phyloP scores from a whole-genome alignment of 2,888 invertebrate genomes.

The Pinctada fucata region DNA sequence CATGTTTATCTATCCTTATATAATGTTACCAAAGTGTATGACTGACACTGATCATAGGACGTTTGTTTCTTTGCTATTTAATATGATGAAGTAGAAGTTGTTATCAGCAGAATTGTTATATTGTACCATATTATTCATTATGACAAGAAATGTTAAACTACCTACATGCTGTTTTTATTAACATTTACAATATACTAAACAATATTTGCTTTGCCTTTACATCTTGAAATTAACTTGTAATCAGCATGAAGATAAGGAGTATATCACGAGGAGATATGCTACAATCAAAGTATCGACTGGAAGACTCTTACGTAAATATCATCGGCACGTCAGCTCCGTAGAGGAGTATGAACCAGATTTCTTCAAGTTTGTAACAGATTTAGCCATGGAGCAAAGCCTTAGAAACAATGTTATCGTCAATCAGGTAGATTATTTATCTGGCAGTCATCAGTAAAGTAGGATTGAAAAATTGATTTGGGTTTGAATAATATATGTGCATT shows the following conservation, averaged over 20 bases:
- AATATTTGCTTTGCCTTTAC: too few relatives aligned
- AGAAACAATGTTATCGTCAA: conserved; percentile 58
- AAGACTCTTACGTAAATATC: conserved; percentile 50
- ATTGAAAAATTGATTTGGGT: too few relatives aligned
- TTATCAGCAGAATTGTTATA: conserved; percentile 4
- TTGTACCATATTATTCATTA: too few relatives aligned
- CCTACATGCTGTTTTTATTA: too few relatives aligned
- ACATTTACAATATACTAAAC: too few relatives aligned
- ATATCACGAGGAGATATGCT: conserved; percentile 55
- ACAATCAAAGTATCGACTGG: conserved; percentile 46
- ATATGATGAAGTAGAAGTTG: conserved; percentile 4
- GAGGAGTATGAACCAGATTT: conserved; percentile 57
- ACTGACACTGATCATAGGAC: too few relatives aligned
- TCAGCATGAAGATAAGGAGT: conserved; percentile 44
- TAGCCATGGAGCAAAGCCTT: conserved; percentile 34
- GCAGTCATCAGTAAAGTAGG: too few relatives aligned
- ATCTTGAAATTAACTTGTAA: too few relatives aligned
- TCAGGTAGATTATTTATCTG: conserved; percentile 46
- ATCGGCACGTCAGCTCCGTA: conserved; percentile 46
- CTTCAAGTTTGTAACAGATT: conserved; percentile 42
- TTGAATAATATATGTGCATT: too few relatives aligned
- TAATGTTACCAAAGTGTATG: too few relatives aligned
- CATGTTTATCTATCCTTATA: neutral
- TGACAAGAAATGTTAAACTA: too few relatives aligned
- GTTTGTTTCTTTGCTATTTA: too few relatives aligned